These are phyloP conservation scores for Ondatra zibethicus DNA, from an alignment of 2,113 vertebrate genomes.

Conservation along the genomic window DNA sequence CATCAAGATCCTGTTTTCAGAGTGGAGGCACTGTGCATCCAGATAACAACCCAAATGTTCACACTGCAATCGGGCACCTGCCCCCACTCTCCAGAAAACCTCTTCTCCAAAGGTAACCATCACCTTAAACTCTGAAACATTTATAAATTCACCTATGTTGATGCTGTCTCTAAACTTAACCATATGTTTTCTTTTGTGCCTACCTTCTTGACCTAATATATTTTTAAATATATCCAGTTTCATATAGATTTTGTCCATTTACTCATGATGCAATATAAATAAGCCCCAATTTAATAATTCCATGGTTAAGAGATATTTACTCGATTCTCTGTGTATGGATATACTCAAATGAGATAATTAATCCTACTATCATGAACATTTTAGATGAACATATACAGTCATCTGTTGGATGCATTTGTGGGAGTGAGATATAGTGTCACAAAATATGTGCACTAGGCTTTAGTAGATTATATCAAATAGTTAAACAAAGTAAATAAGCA, in stretches of 20 bases:
- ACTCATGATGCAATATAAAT: neutral
- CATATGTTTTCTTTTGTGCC: neutral
- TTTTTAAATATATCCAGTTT: slow-evolving; percentile 6
- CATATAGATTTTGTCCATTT: neutral
- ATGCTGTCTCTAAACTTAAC: neutral
- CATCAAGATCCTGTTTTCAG: neutral
- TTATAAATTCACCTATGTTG: neutral
- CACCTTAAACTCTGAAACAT: neutral
- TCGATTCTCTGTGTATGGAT: neutral
- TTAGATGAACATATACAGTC: neutral
- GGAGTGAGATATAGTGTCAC: neutral
- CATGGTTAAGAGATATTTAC: neutral
- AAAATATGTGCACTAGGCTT: neutral
- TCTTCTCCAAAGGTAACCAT: neutral
- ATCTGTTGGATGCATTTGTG: neutral
- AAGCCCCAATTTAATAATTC: neutral
- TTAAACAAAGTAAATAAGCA: neutral
- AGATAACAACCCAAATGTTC: neutral
- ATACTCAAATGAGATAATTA: neutral
- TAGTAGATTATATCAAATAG: neutral
- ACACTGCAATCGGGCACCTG: neutral
- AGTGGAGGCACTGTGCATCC: neutral
- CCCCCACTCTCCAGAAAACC: neutral
- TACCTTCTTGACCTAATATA: neutral
- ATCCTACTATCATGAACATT: neutral